A percentile compares a stretch with the other conserved stretches of the same genome.
phyloP scores from a whole-genome alignment of 2,113 vertebrate genomes.

The Danio rerio region DNA sequence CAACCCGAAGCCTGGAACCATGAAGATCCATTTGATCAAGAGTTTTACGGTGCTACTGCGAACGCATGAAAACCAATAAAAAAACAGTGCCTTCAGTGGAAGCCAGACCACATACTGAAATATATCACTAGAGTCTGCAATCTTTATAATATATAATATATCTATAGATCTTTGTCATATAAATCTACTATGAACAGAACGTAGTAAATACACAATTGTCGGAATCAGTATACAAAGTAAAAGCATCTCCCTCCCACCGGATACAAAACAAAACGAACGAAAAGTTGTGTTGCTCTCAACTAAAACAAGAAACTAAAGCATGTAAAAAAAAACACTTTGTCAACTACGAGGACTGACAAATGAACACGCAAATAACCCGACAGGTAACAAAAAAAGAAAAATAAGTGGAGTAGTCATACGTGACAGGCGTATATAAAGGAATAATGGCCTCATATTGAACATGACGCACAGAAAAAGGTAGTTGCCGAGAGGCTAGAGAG shows the following conservation, averaged over 20 bases:
- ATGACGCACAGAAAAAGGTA: slow-evolving; percentile 66
- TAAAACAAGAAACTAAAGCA: slow-evolving; percentile 58
- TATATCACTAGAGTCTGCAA: slow-evolving; percentile 70
- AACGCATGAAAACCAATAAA: slow-evolving; percentile 53
- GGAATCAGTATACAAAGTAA: slow-evolving; percentile 81
- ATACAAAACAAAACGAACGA: slow-evolving; percentile 51
- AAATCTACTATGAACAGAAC: slow-evolving; percentile 86
- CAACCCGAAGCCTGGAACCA: neutral
- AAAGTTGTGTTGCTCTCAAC: slow-evolving; percentile 55
- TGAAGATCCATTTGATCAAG: slow-evolving; percentile 26
- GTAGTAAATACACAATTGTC: slow-evolving; percentile 81
- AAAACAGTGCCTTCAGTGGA: slow-evolving; percentile 67
- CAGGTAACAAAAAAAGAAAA: slow-evolving; percentile 44
- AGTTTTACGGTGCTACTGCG: slow-evolving; percentile 56
- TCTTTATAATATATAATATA: slow-evolving; percentile 77
- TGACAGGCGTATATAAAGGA: slow-evolving; percentile 66
- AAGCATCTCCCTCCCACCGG: slow-evolving; percentile 70
- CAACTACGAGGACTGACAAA: slow-evolving; percentile 68
- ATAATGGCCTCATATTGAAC: slow-evolving; percentile 51
- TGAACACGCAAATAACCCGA: slow-evolving; percentile 45
- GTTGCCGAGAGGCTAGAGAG: slow-evolving; percentile 72
- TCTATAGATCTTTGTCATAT: slow-evolving; percentile 77
- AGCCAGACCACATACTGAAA: slow-evolving; percentile 62
- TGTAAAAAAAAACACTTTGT: slow-evolving; percentile 58
- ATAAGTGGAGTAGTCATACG: slow-evolving; percentile 63